phyloP scores from a whole-genome alignment of 1,140 invertebrate species.

The Philotrypesis tridentata region DNA sequence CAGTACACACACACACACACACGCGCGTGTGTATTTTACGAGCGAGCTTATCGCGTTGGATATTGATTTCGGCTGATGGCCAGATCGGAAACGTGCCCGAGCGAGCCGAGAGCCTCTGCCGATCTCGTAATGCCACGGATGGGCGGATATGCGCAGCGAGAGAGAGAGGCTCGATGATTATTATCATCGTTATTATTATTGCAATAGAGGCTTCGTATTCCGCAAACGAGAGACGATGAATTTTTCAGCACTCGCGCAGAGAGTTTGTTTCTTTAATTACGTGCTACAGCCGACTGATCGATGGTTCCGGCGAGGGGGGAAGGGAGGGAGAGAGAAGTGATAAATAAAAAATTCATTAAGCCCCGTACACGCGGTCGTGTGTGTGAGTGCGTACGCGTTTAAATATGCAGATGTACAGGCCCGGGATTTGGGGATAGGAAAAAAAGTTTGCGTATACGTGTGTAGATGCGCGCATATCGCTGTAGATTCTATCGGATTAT shows the following conservation, averaged over 20 bases:
- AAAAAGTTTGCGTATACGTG: not conserved
- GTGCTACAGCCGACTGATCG: not conserved
- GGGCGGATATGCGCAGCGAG: not conserved
- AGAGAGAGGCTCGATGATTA: not conserved
- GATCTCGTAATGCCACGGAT: slow-evolving; percentile 19
- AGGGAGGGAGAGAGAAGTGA: not conserved
- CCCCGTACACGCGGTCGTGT: too few species aligned
- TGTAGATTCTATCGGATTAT: not conserved
- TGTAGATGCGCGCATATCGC: too few species aligned
- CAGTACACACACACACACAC: too few species aligned
- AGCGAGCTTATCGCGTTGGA: slow-evolving; percentile 14
- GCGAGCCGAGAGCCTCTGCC: too few species aligned
- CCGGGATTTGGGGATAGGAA: not conserved
- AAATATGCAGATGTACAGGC: not conserved
- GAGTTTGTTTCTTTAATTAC: not conserved
- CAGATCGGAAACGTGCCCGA: slow-evolving; percentile 42
- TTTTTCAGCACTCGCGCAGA: not conserved
- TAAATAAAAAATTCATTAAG: slow-evolving; percentile 24
- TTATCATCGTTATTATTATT: not conserved
- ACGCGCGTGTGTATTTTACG: slow-evolving; percentile 20
- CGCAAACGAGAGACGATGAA: not conserved
- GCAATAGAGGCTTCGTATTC: not conserved
- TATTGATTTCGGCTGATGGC: slow-evolving; percentile 50
- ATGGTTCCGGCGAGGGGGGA: not conserved
- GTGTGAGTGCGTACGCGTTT: too few species aligned